Evolutionary conservation across 2,797 vertebrate genomes (phyloP).

Genomic region (Pipistrellus nathusii): DNA sequence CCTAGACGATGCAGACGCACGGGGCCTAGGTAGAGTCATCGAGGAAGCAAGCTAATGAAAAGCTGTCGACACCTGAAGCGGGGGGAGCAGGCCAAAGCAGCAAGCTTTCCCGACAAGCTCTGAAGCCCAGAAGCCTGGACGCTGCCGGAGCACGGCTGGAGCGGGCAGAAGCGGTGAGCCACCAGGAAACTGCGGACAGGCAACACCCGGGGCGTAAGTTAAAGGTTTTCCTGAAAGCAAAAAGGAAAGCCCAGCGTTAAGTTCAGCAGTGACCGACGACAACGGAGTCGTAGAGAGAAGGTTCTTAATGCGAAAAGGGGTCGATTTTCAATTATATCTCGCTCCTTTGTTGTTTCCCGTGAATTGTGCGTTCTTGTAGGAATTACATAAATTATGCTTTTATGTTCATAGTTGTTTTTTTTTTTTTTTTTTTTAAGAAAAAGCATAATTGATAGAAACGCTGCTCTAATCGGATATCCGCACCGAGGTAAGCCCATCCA

Average conservation of each 20-base stretch:
- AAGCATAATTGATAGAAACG: constrained; percentile 60
- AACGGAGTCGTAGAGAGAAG: constrained; percentile 77
- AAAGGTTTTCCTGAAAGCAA: constrained; percentile 86
- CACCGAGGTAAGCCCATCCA: not conserved
- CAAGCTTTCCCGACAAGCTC: constrained; percentile 85
- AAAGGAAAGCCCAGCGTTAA: constrained; percentile 86
- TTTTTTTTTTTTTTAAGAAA: not conserved
- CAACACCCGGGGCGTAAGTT: constrained; percentile 85
- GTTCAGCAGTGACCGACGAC: constrained; percentile 79
- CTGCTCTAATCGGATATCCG: not conserved
- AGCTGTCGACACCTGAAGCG: constrained; percentile 85
- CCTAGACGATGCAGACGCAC: constrained; percentile 63
- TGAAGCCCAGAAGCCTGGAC: constrained; percentile 84
- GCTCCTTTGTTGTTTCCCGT: constrained; percentile 58
- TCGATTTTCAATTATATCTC: constrained; percentile 58
- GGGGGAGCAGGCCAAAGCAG: constrained; percentile 85
- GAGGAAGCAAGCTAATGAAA: constrained; percentile 85
- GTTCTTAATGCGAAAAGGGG: constrained; percentile 61
- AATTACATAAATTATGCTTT: constrained; percentile 61
- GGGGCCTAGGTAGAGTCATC: constrained; percentile 69
- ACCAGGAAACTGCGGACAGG: constrained; percentile 84
- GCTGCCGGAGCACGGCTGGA: constrained; percentile 85
- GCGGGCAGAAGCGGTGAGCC: constrained; percentile 85
- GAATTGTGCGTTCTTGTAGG: constrained; percentile 47
- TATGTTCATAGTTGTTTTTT: constrained; percentile 45